Conservation (phyloP, 1,140 invertebrate species). For the Neodiprion pinetum region DNA sequence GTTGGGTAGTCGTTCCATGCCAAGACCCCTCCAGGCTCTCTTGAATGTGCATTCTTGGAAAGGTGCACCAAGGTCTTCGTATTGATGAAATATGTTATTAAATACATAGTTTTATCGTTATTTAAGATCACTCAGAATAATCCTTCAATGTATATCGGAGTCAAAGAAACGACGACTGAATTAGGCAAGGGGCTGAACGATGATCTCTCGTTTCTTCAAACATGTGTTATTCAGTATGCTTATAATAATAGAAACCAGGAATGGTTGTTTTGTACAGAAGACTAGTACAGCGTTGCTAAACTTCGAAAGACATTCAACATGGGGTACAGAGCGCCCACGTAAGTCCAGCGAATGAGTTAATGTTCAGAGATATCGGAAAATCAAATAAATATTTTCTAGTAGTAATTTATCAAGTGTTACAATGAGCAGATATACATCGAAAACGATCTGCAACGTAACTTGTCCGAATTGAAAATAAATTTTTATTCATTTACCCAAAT, state of each 20-base stretch:
- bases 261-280: no score
- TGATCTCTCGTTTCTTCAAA: not conserved
- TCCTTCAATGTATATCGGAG: not conserved
- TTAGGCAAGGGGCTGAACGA: not conserved
- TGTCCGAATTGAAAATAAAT: no score
- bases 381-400: not conserved
- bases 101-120: slow-evolving; percentile 2
- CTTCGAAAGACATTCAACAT: no score
- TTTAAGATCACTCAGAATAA: not conserved
- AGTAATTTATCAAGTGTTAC: not conserved
- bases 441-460: not conserved
- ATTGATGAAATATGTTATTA: not conserved
- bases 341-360: not conserved
- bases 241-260: no score
- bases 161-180: not conserved
- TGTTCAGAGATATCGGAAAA: not conserved
- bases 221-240: not conserved
- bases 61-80: not conserved
- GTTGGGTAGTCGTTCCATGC: slow-evolving; percentile 56
- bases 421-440: not conserved
- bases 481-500: no score
- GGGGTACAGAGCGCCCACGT: not conserved
- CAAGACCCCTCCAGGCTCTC: slow-evolving; percentile 47
- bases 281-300: no score
- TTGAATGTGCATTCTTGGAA: slow-evolving; percentile 27